Evolutionary conservation across 2,113 vertebrate genomes (phyloP).

Genomic region (Syngnathus scovelli): DNA sequence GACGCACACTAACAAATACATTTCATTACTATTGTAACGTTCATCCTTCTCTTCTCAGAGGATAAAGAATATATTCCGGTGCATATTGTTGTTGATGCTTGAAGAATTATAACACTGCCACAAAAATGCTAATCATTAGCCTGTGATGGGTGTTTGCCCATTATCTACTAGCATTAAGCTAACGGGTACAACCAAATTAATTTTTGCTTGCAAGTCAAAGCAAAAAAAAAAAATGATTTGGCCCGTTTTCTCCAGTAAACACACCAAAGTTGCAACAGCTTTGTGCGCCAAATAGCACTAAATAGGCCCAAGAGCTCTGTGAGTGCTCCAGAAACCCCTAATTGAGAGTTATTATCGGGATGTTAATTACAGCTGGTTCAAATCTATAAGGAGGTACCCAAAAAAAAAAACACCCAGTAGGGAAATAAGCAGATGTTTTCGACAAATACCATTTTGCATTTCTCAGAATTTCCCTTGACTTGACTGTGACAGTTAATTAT

Average conservation of each 20-base stretch:
- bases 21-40: no score
- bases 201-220: no score
- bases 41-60: no score
- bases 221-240: no score
- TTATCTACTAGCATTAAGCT: not conserved
- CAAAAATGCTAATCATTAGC: no score
- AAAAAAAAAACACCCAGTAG: not conserved
- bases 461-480: slow-evolving; percentile 38
- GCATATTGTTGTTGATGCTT: no score
- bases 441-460: not conserved
- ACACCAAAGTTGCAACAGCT: slow-evolving; percentile 10
- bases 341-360: slow-evolving; percentile 40
- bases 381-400: no score
- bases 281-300: slow-evolving; percentile 42
- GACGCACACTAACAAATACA: no score
- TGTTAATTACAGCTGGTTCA: slow-evolving; percentile 45
- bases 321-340: slow-evolving; percentile 21
- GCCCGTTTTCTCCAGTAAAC: no score
- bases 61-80: no score
- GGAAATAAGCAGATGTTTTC: slow-evolving; percentile 8
- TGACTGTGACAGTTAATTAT: slow-evolving; percentile 54
- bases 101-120: no score
- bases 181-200: no score
- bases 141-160: not conserved
- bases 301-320: slow-evolving; percentile 22